Base-by-base conservation (phyloP, 2,888 invertebrate genomes). In the Synergus itoensis region DNA sequence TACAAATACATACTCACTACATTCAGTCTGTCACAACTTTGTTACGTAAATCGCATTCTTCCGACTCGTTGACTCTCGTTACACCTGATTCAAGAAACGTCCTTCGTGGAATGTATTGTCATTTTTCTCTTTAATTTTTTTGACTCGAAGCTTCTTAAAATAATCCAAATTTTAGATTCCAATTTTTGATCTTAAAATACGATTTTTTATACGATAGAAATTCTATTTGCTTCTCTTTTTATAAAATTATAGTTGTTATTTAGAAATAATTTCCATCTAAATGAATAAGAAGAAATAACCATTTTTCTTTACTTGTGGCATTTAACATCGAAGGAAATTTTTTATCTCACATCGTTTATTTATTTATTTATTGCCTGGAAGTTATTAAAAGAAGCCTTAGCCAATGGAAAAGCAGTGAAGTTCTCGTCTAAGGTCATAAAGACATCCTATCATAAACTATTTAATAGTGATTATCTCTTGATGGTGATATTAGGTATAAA, bases 1-100 rank as follows among this genome's bases (percentile, higher is more conserved):
- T 48, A 45, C 36, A 28, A 69, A 69, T 48, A 69, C 48, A 69
- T 48, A 69, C 48, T 65, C 65, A 18, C 65, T 75, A 53, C 28
- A 28, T 75, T 53, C 18, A 75, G 21, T 62, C 28, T 76, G 62
- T 76, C 76, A 76, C 60, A 62, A 76, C 18, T 41, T 48, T 40
- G 77, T 86, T 82, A 80, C 81, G 79, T 81, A 82, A 86, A 84
- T 81, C 80, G 36, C 77, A 75, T 67, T 78, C 80, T 82, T 83
- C 65, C 81, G 41, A 67, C 65, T 41, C 77, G 36, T 79, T 40
- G 67, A 79, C 76, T 79, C 75, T 79, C 41, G 79, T 81, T 77
- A 81, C 67, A 81, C 77, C 77, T 75, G 69, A 60, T 76, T 79
- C 63, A 36, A 57, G 9, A 76, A 76, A 53, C 36, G 53, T 36